Evolutionary conservation across 1,140 invertebrate genomes (phyloP).

Genomic region (Dendrolimus kikuchii): DNA sequence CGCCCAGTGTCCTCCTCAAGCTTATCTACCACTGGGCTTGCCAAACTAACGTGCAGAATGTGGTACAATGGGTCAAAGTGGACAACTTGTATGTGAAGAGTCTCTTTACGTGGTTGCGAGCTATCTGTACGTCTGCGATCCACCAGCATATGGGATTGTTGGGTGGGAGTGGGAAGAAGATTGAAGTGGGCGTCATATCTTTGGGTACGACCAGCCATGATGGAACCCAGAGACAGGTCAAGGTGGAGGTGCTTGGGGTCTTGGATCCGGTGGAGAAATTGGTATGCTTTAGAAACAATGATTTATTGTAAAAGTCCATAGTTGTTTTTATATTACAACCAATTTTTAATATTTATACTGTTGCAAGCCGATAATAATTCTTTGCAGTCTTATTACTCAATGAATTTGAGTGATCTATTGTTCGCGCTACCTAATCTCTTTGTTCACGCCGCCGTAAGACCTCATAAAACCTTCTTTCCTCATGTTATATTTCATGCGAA

Average conservation of each 20-base stretch:
- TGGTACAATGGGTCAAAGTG: conserved; percentile 89
- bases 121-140: conserved; percentile 83
- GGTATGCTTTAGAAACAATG: conserved; percentile 44
- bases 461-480: too few species aligned
- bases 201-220: conserved; percentile 90
- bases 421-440: too few species aligned
- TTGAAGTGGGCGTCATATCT: conserved; percentile 90
- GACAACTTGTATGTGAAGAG: conserved; percentile 68
- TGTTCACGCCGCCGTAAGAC: too few species aligned
- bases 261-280: conserved; percentile 82
- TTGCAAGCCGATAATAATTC: too few species aligned
- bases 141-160: conserved; percentile 81
- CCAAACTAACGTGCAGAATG: conserved; percentile 90
- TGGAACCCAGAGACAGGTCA: conserved; percentile 86
- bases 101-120: conserved; percentile 84
- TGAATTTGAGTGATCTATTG: too few species aligned
- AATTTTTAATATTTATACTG: background rate
- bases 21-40: conserved; percentile 93
- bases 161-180: conserved; percentile 78
- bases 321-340: background rate
- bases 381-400: too few species aligned
- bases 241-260: conserved; percentile 91
- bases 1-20: conserved; percentile 85
- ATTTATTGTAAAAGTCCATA: background rate
- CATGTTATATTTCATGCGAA: too few species aligned